Base-by-base conservation (phyloP, 2,888 invertebrate species). In the Pomacea canaliculata region DNA sequence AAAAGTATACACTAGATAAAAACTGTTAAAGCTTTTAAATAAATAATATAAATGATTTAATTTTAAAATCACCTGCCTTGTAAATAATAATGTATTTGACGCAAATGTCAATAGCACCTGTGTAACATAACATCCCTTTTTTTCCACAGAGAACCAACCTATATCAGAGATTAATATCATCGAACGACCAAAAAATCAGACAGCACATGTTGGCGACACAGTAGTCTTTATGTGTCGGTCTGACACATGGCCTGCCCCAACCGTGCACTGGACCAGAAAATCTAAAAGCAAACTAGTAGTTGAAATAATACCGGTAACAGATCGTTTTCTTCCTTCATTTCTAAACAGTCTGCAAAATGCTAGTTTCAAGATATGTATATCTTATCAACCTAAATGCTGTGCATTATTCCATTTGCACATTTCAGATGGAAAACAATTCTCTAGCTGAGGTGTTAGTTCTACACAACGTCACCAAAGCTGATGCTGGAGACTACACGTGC, bases 141-240 rank as follows among this genome's bases (percentile, higher is more conserved):
- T 63, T 63, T 56, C 9, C 10, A 23, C 74, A 80, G 79, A 81
- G 48, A 78, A 81, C 76, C 76, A 78, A 70, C 79, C 74, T 1
- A 67, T 78, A 19, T 76, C 77, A n/a, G 78, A 79, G 27, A 78
- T 81, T 56, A 77, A 73, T n/a, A 77, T 81, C 56, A 78, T 76
- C 48, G 78, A 79, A 49, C 63, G 73, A 27, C 81, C 81, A 37
- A 70, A 71, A 71, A 81, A 81, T 71, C 79, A 81, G 76, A 81
- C 81, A 37, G 78, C 81, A 16, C 78, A 79, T 16, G 71, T 81
- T 16, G 81, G 81, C 7, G 81, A 81, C 79, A 81, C 78, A 5
- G 81, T 80, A 46, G 72, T 80, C 23, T 81, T 81, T 68, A 70
- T 77, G 77, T 81, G 81, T 62, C 74, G 79, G 19, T 78, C 81